phyloP scores from a whole-genome alignment of 2,113 vertebrate genomes.

The Malurus elegans region DNA sequence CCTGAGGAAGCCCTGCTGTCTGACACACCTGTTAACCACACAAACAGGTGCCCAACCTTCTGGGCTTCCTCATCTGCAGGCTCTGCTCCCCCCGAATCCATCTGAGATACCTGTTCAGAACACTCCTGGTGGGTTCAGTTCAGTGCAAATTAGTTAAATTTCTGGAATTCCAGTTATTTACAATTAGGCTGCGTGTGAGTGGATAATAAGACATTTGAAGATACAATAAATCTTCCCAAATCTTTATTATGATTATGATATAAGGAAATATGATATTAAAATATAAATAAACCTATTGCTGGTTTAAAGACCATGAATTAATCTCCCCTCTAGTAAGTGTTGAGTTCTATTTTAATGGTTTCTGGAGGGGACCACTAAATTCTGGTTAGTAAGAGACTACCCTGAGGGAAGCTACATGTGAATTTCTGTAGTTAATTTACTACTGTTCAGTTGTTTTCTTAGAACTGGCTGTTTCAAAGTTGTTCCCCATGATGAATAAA shows the following conservation, averaged over 20 bases:
- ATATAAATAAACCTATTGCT: background rate
- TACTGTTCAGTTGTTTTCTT: background rate
- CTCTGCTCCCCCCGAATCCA: background rate
- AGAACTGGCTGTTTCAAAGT: background rate
- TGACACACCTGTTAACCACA: slow-evolving; percentile 51
- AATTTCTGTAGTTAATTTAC: background rate
- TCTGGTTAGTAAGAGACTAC: background rate
- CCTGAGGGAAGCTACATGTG: background rate
- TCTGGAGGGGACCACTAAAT: background rate
- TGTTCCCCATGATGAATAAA: background rate
- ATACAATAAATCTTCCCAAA: background rate
- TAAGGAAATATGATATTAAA: background rate
- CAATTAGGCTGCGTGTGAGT: background rate
- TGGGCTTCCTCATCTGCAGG: slow-evolving; percentile 41
- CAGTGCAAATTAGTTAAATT: background rate
- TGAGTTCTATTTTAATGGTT: background rate
- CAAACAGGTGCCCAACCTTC: slow-evolving; percentile 54
- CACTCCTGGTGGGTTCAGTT: background rate
- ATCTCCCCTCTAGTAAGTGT: background rate
- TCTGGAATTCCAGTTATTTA: background rate
- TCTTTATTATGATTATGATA: background rate
- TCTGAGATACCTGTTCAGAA: background rate
- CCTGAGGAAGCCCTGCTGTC: slow-evolving; percentile 56
- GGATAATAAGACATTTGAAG: background rate
- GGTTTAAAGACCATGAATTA: background rate